phyloP scores from a whole-genome alignment of 1,140 invertebrate genomes.

The Drosophila sp. region DNA sequence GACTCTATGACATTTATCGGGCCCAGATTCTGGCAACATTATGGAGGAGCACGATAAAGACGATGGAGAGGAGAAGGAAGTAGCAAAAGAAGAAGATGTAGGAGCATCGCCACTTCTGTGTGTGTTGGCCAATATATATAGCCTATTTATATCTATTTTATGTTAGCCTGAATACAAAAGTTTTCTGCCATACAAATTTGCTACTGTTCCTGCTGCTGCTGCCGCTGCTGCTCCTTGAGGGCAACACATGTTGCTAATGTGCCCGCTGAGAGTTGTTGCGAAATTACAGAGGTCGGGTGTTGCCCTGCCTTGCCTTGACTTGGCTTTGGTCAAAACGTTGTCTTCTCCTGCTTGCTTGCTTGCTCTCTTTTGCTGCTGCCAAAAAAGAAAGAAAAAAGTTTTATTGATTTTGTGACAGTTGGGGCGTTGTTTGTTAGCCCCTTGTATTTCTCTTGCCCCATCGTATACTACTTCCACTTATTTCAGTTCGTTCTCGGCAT shows the following conservation, averaged over 20 bases:
- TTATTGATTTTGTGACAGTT: slow-evolving; percentile 79
- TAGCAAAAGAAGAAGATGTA: background rate
- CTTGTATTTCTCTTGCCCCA: background rate
- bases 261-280: slow-evolving; percentile 72
- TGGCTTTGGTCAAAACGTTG: slow-evolving; percentile 21
- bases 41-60: background rate
- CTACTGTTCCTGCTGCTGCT: slow-evolving; percentile 13
- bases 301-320: slow-evolving; percentile 15
- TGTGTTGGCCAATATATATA: slow-evolving; percentile 40
- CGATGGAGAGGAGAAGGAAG: background rate
- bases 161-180: slow-evolving; percentile 48
- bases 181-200: slow-evolving; percentile 55
- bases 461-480: background rate
- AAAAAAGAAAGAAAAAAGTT: slow-evolving; percentile 36
- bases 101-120: slow-evolving; percentile 4
- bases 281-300: slow-evolving; percentile 70
- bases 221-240: slow-evolving; percentile 50
- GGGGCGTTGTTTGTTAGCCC: slow-evolving; percentile 28
- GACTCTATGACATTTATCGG: slow-evolving; percentile 51
- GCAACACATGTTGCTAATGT: slow-evolving; percentile 80
- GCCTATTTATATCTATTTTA: slow-evolving; percentile 61
- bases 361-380: slow-evolving; percentile 17
- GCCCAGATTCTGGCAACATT: slow-evolving; percentile 9
- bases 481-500: slow-evolving; percentile 1
- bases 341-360: slow-evolving; percentile 9